phyloP scores from a whole-genome alignment of 2,888 invertebrate species.

The Cantharis lateralis region DNA sequence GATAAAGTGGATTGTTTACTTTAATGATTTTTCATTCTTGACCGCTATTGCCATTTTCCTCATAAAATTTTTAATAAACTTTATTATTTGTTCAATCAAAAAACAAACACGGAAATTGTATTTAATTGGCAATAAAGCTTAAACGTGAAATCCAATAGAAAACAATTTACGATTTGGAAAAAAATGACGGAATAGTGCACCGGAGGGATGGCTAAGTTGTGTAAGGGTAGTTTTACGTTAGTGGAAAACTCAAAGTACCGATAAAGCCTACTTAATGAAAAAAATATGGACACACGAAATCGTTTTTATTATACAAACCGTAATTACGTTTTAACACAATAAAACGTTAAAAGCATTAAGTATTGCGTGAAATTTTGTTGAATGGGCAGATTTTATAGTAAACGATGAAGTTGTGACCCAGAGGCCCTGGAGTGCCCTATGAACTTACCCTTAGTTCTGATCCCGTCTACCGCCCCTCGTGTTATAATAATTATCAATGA shows the following conservation, averaged over 20 bases:
- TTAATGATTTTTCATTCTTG: neutral
- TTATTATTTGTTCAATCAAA: neutral
- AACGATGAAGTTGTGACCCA: conserved; percentile 46
- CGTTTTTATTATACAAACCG: neutral
- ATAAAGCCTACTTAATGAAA: conserved; percentile 14
- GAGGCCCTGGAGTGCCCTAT: conserved; percentile 51
- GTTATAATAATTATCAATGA: conserved; percentile 58
- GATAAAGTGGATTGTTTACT: neutral
- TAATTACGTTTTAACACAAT: neutral
- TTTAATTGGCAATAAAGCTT: neutral
- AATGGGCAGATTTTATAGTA: conserved; percentile 33
- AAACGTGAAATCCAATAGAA: neutral
- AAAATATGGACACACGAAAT: conserved; percentile 2
- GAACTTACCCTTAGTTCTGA: conserved; percentile 44
- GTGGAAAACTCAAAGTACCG: conserved; percentile 6
- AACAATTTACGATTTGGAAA: neutral
- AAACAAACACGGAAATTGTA: neutral
- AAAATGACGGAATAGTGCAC: neutral
- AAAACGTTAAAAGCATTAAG: neutral
- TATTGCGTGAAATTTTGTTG: conserved; percentile 2
- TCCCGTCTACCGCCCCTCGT: conserved; percentile 45
- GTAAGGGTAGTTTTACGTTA: conserved; percentile 2
- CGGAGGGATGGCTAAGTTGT: neutral
- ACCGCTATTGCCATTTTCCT: neutral
- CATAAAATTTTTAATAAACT: neutral